A percentile compares a stretch with the other conserved stretches of the same genome.
Conservation (phyloP, 1,140 invertebrate genomes). For the Sinonovacula constricta region DNA sequence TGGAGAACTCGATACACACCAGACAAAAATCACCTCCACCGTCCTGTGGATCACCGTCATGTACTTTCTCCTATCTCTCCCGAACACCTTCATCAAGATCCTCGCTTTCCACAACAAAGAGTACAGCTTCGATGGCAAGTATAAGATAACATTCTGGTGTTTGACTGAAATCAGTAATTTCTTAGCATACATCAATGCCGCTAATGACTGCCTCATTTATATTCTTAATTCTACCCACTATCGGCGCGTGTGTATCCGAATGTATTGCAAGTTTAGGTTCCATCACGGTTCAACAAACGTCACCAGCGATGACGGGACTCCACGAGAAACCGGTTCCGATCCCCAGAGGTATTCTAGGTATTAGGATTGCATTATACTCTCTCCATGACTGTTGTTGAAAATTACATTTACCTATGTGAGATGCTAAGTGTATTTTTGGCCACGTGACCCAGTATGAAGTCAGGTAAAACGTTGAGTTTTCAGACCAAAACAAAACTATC, state of each 20-base stretch:
- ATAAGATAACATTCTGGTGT: slow-evolving; percentile 33
- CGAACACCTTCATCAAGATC: slow-evolving; percentile 36
- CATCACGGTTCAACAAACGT: not conserved
- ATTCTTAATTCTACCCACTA: slow-evolving; percentile 17
- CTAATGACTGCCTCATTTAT: slow-evolving; percentile 36
- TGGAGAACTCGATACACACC: not conserved
- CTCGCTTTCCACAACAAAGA: slow-evolving; percentile 33
- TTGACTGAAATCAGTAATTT: slow-evolving; percentile 39
- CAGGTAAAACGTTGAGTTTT: no score
- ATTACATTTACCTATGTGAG: no score
- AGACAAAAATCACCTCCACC: slow-evolving; percentile 28
- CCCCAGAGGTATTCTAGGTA: no score
- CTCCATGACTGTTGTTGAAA: no score
- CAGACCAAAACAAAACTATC: no score
- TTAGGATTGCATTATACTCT: no score
- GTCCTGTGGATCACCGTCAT: slow-evolving; percentile 31
- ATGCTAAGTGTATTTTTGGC: no score
- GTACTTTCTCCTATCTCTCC: slow-evolving; percentile 31
- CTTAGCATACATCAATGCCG: slow-evolving; percentile 40
- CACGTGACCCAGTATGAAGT: no score
- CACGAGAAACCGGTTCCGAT: no score
- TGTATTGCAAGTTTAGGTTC: slow-evolving; percentile 13
- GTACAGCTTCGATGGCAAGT: slow-evolving; percentile 36
- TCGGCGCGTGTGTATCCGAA: not conserved
- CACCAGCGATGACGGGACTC: no score